Base-by-base conservation (phyloP, 2,888 invertebrate genomes). In the Xestia rhomboidea region DNA sequence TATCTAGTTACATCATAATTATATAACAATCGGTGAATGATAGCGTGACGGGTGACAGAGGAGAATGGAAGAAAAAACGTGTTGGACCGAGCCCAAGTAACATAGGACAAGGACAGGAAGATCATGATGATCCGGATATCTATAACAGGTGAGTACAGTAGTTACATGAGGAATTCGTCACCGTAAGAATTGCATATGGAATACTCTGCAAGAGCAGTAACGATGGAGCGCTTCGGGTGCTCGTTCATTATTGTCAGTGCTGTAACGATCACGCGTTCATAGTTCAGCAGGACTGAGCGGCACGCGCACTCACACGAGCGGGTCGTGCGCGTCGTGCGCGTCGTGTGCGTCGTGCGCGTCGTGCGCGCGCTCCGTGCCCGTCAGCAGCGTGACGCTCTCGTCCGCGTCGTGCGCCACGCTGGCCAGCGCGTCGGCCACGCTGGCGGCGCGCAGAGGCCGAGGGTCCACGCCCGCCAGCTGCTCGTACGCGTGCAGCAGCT, bases 401-500 rank as follows among this genome's bases (percentile, higher is more conserved):
- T 68, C 72, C 3, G 63, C 49, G 62, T 63, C 73, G 69, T 46
- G 76, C 49, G 68, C 73, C 34, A 77, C 77, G 68, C 70, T 38
- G 34, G 68, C 75, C 44, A 90, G 85, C 68, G 91, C 90, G 30
- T 63, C 87, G 6, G 54, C 78, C 44, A 79, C 77, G 60, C 75
- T 73, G 77, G 67, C 2, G 27, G 88, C 81, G 51, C 82, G 78
- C 72, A 93, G 87, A n/a, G 93, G 77, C 30, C 93, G 88, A 73
- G 76, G 34, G 69, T 92, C 92, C 60, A 93, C 83, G 21, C 91
- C 91, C 27, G 72, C 84, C 68, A 93, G 81, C 46, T 68, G 51
- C 75, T 88, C 89, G 86, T 94, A 90, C 76, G 83, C 85, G 11
- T 77, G 76, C 78, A 90, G 71, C 69, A 92, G 85, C 70, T 90